phyloP scores from a whole-genome alignment of 1,140 invertebrate genomes.

The Atta cephalotes region DNA sequence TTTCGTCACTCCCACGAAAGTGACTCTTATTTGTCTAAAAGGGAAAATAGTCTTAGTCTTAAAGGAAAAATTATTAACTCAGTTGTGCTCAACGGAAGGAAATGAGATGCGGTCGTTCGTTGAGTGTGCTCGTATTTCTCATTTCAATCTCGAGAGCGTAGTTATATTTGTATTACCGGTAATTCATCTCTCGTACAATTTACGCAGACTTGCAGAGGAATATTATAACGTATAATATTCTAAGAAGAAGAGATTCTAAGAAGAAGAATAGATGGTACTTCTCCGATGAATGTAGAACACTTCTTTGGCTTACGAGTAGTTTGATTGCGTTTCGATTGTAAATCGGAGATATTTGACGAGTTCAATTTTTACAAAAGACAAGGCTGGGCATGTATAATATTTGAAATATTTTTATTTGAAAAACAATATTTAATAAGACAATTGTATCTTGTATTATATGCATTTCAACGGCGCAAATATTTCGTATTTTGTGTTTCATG shows the following conservation, averaged over 20 bases:
- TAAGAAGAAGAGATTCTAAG: too few relatives aligned
- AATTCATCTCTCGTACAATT: conserved; percentile 3
- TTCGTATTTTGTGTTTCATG: too few relatives aligned
- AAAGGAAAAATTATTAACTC: background rate
- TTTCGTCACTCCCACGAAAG: background rate
- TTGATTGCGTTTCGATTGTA: conserved; percentile 88
- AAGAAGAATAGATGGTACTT: background rate
- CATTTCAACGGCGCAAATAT: too few relatives aligned
- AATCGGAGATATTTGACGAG: conserved; percentile 88
- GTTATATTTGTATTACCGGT: background rate
- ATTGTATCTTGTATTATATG: too few relatives aligned
- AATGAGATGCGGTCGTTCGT: background rate
- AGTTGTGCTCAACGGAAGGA: background rate
- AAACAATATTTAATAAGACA: too few relatives aligned
- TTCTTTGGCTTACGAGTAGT: conserved; percentile 92
- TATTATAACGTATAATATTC: too few relatives aligned
- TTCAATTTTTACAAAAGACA: conserved; percentile 91
- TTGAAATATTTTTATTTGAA: too few relatives aligned
- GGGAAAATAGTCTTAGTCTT: background rate
- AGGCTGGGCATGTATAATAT: too few relatives aligned
- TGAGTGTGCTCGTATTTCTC: background rate
- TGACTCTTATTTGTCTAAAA: background rate
- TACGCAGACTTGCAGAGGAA: background rate
- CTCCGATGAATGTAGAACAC: conserved; percentile 74
- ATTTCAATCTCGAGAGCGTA: background rate